phyloP scores from a whole-genome alignment of 2,113 vertebrate species.

The Nothobranchius kuhntae region DNA sequence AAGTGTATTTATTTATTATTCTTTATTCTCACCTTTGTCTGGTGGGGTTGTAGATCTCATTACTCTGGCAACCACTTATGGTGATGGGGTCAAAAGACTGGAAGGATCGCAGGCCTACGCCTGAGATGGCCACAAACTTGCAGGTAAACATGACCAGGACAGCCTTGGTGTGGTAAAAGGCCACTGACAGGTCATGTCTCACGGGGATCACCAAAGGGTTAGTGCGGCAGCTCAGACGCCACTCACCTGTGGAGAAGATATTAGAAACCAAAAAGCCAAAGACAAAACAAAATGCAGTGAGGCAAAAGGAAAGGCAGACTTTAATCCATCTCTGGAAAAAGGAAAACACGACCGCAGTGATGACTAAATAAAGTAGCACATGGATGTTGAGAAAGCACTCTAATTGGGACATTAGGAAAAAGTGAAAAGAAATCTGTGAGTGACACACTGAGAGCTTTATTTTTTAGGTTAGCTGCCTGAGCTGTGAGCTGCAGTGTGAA shows the following conservation, averaged over 20 bases:
- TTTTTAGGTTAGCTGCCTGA: constrained; percentile 3
- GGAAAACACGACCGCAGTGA: background rate
- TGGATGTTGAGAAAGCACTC: constrained; percentile 2
- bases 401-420: background rate
- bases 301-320: background rate
- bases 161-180: constrained; percentile 96
- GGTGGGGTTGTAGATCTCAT: constrained; percentile 95
- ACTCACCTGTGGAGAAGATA: constrained; percentile 83
- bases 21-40: constrained; percentile 90
- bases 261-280: constrained; percentile 12
- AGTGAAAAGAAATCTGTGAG: background rate
- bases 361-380: background rate
- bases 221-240: constrained; percentile 94
- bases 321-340: background rate
- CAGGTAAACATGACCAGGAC: constrained; percentile 92
- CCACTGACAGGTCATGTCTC: constrained; percentile 95
- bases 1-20: background rate
- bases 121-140: constrained; percentile 92
- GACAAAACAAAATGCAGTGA: constrained; percentile 16
- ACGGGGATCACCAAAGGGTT: constrained; percentile 98
- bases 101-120: constrained; percentile 96
- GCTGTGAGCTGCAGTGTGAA: background rate
- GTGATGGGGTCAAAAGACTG: constrained; percentile 98
- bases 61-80: constrained; percentile 96
- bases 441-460: background rate